These are phyloP conservation scores for Gnatocerus cornutus DNA, from an alignment of 2,888 invertebrate genomes.

Conservation along the genomic window DNA sequence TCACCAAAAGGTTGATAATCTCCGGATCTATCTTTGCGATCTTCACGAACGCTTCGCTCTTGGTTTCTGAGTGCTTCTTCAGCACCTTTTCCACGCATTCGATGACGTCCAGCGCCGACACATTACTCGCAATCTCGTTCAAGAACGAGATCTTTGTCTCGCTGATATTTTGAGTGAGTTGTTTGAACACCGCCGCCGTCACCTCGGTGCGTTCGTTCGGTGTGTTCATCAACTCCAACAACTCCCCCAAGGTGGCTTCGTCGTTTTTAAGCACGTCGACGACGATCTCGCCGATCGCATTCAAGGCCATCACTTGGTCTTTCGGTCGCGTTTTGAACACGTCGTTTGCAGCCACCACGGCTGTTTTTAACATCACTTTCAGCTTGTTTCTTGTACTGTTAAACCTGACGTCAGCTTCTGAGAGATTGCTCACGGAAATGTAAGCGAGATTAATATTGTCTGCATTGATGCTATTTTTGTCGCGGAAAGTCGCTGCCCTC, in stretches of 20 bases:
- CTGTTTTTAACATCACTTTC: slow-evolving; percentile 68
- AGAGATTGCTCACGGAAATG: slow-evolving; percentile 57
- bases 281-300: slow-evolving; percentile 66
- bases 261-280: slow-evolving; percentile 64
- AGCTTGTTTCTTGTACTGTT: slow-evolving; percentile 63
- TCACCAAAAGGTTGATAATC: slow-evolving; percentile 76
- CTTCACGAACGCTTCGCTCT: slow-evolving; percentile 73
- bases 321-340: slow-evolving; percentile 69
- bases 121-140: slow-evolving; percentile 60
- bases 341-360: slow-evolving; percentile 68
- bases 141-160: slow-evolving; percentile 79
- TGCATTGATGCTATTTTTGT: slow-evolving; percentile 67
- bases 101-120: slow-evolving; percentile 73
- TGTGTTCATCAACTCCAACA: slow-evolving; percentile 66
- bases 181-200: slow-evolving; percentile 66
- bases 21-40: slow-evolving; percentile 76
- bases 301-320: slow-evolving; percentile 68
- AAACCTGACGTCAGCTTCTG: slow-evolving; percentile 64
- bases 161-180: slow-evolving; percentile 72
- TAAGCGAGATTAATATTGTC: slow-evolving; percentile 66
- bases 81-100: slow-evolving; percentile 76
- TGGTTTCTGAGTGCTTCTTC: slow-evolving; percentile 32
- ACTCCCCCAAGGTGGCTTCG: slow-evolving; percentile 61
- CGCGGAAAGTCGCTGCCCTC: slow-evolving; percentile 66
- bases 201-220: slow-evolving; percentile 66